Conservation (phyloP, 2,888 invertebrate genomes). For the Eristalinus aeneus region DNA sequence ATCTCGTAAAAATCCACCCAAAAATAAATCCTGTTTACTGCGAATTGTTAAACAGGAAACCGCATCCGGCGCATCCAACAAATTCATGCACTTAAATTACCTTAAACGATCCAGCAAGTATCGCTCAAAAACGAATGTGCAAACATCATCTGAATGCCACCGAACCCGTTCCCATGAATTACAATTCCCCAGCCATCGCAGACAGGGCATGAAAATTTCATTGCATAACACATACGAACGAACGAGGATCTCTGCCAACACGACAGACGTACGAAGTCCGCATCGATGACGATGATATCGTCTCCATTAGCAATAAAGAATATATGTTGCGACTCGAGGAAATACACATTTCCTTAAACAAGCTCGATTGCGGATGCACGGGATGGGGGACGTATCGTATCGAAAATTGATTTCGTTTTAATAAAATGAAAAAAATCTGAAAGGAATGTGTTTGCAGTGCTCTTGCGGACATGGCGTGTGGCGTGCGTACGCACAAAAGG, state of each 20-base stretch:
- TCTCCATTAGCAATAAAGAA: conserved; percentile 42
- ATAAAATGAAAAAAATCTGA: conserved; percentile 9
- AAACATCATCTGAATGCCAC: neutral
- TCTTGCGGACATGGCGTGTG: neutral
- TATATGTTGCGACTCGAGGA: conserved; percentile 21
- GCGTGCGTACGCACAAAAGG: neutral
- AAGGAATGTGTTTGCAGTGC: conserved; percentile 1
- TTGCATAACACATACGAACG: neutral
- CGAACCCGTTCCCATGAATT: neutral
- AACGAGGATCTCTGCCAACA: neutral
- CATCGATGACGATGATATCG: conserved; percentile 19
- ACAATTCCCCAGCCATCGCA: neutral
- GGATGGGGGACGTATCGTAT: neutral
- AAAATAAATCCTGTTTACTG: neutral
- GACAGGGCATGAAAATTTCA: conserved; percentile 13
- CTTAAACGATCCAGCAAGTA: neutral
- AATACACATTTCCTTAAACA: conserved; percentile 35
- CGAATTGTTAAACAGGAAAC: neutral
- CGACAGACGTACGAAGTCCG: neutral
- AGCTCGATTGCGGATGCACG: conserved; percentile 23
- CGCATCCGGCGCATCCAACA: neutral
- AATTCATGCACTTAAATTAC: neutral
- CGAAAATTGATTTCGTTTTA: conserved; percentile 29
- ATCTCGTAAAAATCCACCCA: no score
- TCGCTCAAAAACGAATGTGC: neutral